These are phyloP conservation scores for Malacosoma neustria DNA, from an alignment of 2,888 invertebrate genomes.

Conservation along the genomic window DNA sequence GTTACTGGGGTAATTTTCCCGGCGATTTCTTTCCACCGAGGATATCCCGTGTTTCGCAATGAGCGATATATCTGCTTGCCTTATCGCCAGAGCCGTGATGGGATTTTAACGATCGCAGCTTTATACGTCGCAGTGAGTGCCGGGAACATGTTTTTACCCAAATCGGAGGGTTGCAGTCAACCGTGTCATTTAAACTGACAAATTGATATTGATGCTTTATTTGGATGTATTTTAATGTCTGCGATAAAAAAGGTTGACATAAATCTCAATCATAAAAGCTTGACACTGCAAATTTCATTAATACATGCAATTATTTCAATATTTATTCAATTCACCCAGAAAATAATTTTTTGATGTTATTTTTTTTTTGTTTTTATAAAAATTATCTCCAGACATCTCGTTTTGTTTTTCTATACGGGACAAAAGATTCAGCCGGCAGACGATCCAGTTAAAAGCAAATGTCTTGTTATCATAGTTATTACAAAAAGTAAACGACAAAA, in stretches of 20 bases:
- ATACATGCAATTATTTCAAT: too few species aligned
- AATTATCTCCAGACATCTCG: too few species aligned
- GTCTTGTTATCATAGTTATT: too few species aligned
- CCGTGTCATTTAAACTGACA: not conserved
- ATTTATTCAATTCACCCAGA: too few species aligned
- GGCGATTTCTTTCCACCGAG: conserved; percentile 24
- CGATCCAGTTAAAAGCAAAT: too few species aligned
- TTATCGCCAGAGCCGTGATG: conserved; percentile 27
- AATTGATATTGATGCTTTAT: not conserved
- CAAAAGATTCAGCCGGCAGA: too few species aligned
- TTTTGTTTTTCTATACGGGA: too few species aligned
- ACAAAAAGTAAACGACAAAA: too few species aligned
- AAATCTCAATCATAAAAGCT: too few species aligned
- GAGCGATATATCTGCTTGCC: conserved; percentile 24
- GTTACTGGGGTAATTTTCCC: conserved; percentile 25
- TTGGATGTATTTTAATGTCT: not conserved
- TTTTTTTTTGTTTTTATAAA: too few species aligned
- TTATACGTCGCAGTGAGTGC: conserved; percentile 1
- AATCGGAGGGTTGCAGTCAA: not conserved
- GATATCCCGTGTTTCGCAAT: conserved; percentile 18
- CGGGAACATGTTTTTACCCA: not conserved
- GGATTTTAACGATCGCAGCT: conserved; percentile 35
- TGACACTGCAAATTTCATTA: too few species aligned
- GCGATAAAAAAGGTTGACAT: not conserved
- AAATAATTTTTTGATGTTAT: too few species aligned